These are phyloP conservation scores for Drosophila fulvimacula DNA, from an alignment of 2,888 invertebrate species.

Conservation along the genomic window DNA sequence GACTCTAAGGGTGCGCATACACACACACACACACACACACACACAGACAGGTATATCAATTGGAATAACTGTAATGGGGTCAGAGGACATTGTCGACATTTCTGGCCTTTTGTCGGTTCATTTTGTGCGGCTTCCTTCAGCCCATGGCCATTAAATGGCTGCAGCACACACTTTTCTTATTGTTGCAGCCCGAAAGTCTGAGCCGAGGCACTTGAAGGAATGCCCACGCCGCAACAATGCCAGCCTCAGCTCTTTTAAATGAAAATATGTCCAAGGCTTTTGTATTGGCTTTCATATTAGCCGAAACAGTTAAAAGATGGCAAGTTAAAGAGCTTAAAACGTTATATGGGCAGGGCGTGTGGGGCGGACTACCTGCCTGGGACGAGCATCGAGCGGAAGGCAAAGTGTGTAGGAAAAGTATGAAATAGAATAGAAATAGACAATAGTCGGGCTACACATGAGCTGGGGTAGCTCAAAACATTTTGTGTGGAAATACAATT, in stretches of 20 bases:
- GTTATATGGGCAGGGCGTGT: neutral
- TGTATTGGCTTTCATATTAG: slow-evolving; percentile 29
- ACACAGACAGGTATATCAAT: slow-evolving; percentile 28
- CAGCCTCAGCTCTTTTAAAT: neutral
- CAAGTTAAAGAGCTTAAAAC: slow-evolving; percentile 5
- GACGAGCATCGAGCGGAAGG: neutral
- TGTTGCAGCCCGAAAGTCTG: slow-evolving; percentile 18
- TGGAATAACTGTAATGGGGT: slow-evolving; percentile 33
- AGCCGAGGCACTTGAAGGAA: slow-evolving; percentile 7
- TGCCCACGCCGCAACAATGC: neutral
- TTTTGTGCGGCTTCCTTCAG: slow-evolving; percentile 38
- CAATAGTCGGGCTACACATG: neutral
- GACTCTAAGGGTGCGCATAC: slow-evolving; percentile 1
- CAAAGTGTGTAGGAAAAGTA: neutral
- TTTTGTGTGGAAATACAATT: neutral
- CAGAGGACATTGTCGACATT: slow-evolving; percentile 22
- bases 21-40: neutral
- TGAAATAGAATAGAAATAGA: neutral
- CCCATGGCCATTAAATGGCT: slow-evolving; percentile 35
- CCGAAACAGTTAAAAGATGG: slow-evolving; percentile 5
- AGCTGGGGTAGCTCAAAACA: neutral
- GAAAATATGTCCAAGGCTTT: slow-evolving; percentile 20
- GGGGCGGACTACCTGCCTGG: neutral
- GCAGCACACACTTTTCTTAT: slow-evolving; percentile 18
- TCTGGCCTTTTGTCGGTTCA: slow-evolving; percentile 22